These are phyloP conservation scores for Rhombomys opimus DNA, from an alignment of 2,113 vertebrate genomes.

Conservation along the genomic window DNA sequence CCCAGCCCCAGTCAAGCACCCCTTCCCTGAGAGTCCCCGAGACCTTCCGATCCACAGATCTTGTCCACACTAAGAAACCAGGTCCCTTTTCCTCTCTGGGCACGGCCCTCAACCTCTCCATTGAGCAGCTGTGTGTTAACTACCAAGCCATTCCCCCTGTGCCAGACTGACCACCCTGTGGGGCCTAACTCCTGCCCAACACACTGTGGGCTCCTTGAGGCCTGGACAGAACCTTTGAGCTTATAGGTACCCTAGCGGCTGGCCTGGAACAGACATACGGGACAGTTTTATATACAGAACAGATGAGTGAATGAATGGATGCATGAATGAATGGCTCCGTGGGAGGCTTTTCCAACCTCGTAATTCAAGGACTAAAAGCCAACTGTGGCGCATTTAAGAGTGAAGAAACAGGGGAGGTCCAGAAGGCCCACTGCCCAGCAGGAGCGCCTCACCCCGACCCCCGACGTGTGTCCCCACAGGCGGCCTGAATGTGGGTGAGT, in stretches of 20 bases:
- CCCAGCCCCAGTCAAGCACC: background rate
- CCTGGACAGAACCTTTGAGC: background rate
- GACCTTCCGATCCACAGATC: background rate
- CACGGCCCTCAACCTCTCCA: background rate
- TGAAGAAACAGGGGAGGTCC: slow-evolving; percentile 5
- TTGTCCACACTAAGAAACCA: background rate
- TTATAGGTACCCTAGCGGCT: background rate
- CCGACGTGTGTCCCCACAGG: slow-evolving; percentile 70
- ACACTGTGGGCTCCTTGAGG: background rate
- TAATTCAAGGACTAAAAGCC: background rate
- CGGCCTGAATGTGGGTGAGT: slow-evolving; percentile 77
- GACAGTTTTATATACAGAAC: background rate
- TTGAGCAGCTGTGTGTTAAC: background rate
- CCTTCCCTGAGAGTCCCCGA: background rate
- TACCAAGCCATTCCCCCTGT: background rate
- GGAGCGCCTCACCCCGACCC: background rate
- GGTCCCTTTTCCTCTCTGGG: background rate
- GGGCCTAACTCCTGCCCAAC: background rate
- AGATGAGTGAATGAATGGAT: background rate
- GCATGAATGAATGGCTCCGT: background rate
- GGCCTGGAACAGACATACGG: background rate
- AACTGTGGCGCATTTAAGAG: background rate
- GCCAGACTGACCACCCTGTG: background rate
- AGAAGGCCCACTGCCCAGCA: background rate
- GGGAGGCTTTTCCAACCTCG: background rate